Conservation (phyloP, 2,888 invertebrate genomes). For the Tipula vernalis region DNA sequence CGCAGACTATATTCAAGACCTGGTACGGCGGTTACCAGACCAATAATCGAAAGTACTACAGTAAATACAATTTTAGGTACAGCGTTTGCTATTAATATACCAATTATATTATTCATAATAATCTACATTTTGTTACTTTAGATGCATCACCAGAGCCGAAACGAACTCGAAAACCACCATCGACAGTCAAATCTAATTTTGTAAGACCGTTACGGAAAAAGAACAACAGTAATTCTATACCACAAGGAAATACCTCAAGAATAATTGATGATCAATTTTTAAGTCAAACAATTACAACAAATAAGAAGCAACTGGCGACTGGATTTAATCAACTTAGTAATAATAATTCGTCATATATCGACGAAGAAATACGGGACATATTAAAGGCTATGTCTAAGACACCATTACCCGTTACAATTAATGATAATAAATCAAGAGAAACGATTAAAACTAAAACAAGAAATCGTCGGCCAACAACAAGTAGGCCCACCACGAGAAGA, state of each 20-base stretch:
- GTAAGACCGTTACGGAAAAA: neutral
- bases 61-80: neutral
- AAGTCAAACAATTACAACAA: constrained; percentile 29
- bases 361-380: constrained; percentile 19
- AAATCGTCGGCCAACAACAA: constrained; percentile 20
- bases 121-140: neutral
- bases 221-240: neutral
- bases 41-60: neutral
- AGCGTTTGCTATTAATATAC: neutral
- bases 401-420: constrained; percentile 16
- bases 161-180: neutral
- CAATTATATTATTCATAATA: neutral
- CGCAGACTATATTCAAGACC: neutral
- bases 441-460: constrained; percentile 21
- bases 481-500: constrained; percentile 23
- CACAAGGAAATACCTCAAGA: neutral
- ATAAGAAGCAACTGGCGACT: constrained; percentile 22
- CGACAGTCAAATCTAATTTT: neutral
- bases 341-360: constrained; percentile 14
- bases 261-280: constrained; percentile 28
- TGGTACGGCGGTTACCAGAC: neutral
- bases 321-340: constrained; percentile 28
- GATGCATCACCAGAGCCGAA: neutral
- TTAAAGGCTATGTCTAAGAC: constrained; percentile 21
- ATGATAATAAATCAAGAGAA: constrained; percentile 12